phyloP scores from a whole-genome alignment of 2,797 vertebrate species.

The Platyrinchus mystaceus region DNA sequence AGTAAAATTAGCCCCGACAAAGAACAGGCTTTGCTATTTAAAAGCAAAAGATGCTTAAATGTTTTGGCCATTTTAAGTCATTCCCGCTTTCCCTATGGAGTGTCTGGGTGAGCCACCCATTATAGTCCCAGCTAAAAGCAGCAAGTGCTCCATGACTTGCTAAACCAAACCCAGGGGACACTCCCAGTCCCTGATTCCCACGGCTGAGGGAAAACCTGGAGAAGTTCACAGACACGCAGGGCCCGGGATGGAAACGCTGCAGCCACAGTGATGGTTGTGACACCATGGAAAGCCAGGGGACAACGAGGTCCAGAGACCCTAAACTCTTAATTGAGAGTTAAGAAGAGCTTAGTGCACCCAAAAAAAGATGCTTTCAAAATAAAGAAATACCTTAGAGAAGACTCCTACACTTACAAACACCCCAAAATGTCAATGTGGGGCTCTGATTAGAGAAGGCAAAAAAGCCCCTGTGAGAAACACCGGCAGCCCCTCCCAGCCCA shows the following conservation, averaged over 20 bases:
- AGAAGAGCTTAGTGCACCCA: background rate
- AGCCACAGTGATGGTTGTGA: accelerated
- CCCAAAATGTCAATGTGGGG: background rate
- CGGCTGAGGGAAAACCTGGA: background rate
- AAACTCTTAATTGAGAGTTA: background rate
- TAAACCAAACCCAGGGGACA: background rate
- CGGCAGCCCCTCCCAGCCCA: background rate
- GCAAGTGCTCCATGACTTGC: background rate
- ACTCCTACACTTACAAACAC: background rate
- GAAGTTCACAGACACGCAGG: background rate
- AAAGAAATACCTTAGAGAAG: background rate
- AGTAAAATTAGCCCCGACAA: background rate
- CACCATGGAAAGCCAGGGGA: background rate
- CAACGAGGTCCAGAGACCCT: accelerated
- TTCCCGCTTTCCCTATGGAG: conserved; percentile 19
- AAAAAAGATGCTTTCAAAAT: background rate
- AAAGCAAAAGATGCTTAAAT: background rate
- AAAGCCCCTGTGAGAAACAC: background rate
- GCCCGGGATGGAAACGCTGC: accelerated
- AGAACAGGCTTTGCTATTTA: conserved; percentile 36
- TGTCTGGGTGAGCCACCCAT: background rate
- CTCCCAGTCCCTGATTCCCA: background rate
- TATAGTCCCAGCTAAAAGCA: conserved; percentile 42
- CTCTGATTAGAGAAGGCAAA: background rate
- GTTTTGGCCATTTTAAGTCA: conserved; percentile 65